Evolutionary conservation across 1,140 invertebrate species (phyloP), one percentile per base, ranked within the genome.

Genomic region (Drosophila athabasca): DNA sequence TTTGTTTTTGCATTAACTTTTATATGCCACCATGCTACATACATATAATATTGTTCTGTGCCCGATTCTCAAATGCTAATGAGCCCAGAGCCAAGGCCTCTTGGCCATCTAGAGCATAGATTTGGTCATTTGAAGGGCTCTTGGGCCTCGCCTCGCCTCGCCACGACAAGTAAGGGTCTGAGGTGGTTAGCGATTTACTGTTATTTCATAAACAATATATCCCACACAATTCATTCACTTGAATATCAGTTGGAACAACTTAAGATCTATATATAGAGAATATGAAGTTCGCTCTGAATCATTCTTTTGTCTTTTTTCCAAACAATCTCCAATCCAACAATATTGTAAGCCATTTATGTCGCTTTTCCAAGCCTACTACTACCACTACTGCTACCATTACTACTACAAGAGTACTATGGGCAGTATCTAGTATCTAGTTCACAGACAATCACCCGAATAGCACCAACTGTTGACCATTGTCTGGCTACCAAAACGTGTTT

Each of bases 401-500:
- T 1, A 19, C 72, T 39, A 41, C 52, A 50, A 46, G 35, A 39
- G 35, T 39, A 39, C 35, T 39, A 39, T 39, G 35, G 9, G 9
- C 49, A 62, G 52, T 69, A 82, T 58, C 62, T 82, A 62, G 52
- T 69, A 82, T 58, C 62, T 82, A 46, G 74, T 79, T 57, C 64
- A 74, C 55, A 83, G 62, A 75, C 69, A 61, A 79, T 51, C 43
- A 39, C 35, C 35, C 35, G 35, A 39, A 39, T 39, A 39, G 35
- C 35, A 24, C 53, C 45, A 70, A 75, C 50, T 39, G 62, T 69
- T 76, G 73, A 62, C 69, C 77, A 78, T 78, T 85, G 81, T 85
- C 48, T 78, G 77, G 41, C 43, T 51, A 29, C 62, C 22, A 58
- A 81, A 87, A 87, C 82, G 69, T 75, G 82, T 87, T 87, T 88